phyloP scores from a whole-genome alignment of 2,797 vertebrate species.

The Falco cherrug region DNA sequence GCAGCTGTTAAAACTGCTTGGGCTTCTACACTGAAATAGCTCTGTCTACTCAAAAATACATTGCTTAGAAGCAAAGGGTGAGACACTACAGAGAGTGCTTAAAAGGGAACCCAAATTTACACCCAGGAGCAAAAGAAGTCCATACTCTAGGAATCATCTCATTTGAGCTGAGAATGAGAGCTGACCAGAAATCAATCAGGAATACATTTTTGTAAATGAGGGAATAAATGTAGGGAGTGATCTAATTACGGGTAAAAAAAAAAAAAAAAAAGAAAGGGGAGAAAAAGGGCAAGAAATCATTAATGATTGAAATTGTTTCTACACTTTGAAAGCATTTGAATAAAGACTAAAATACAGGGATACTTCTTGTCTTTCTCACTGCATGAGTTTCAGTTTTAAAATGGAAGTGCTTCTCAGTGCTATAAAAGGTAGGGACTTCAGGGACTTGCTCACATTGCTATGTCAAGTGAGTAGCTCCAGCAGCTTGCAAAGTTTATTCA shows the following conservation, averaged over 20 bases:
- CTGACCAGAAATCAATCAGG: not conserved
- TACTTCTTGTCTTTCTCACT: not conserved
- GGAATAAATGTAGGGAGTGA: not conserved
- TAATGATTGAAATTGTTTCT: not conserved
- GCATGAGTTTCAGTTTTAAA: not conserved
- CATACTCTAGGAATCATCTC: not conserved
- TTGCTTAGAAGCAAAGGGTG: not conserved
- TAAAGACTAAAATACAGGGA: not conserved
- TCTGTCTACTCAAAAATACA: not conserved
- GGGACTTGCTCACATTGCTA: not conserved
- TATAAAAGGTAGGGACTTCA: not conserved
- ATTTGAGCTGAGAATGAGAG: not conserved
- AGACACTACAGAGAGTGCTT: not conserved
- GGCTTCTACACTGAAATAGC: conserved; percentile 39
- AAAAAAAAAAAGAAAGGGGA: fast-evolving
- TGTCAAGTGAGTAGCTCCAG: not conserved
- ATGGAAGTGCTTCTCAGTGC: not conserved
- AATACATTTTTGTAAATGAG: not conserved
- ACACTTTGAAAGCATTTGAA: not conserved
- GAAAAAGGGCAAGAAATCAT: not conserved
- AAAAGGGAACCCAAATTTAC: not conserved
- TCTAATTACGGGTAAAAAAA: not conserved
- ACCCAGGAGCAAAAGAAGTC: not conserved
- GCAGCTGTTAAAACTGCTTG: conserved; percentile 45
- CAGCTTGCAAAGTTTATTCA: not conserved